Conservation (phyloP, 2,113 vertebrate genomes). For the Cichladusa arquata region DNA sequence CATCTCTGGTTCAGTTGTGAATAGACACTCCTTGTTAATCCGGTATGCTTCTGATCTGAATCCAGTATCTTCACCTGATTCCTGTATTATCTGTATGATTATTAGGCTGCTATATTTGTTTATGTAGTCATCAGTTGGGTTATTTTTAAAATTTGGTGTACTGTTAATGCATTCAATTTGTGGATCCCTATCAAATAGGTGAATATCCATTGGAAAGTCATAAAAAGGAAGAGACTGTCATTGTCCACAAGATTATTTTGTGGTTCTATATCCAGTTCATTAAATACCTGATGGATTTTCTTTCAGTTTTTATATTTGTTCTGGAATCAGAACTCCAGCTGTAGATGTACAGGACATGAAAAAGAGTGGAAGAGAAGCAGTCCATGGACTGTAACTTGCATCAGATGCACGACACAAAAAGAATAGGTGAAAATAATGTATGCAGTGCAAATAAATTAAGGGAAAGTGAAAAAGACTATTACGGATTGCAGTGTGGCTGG, state of each 20-base stretch:
- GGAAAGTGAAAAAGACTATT: not conserved
- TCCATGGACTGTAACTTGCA: not conserved
- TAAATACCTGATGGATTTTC: not conserved
- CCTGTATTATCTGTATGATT: not conserved
- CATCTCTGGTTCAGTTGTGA: not conserved
- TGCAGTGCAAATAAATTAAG: not conserved
- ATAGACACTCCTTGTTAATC: not conserved
- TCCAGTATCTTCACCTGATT: not conserved
- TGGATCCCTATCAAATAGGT: not conserved
- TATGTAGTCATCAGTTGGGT: not conserved
- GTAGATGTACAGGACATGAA: not conserved
- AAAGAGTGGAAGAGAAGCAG: not conserved
- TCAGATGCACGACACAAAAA: not conserved
- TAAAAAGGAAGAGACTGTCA: not conserved
- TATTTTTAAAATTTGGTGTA: not conserved
- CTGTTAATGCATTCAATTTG: not conserved
- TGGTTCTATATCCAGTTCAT: not conserved
- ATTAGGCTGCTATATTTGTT: not conserved
- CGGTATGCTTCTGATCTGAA: not conserved
- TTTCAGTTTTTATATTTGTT: not conserved
- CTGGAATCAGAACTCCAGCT: not conserved
- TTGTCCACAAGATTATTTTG: not conserved
- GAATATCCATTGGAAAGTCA: not conserved
- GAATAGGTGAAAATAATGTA: not conserved
- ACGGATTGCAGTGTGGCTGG: rapidly evolving